phyloP scores from a whole-genome alignment of 2,113 vertebrate species.

The Pagrus major region DNA sequence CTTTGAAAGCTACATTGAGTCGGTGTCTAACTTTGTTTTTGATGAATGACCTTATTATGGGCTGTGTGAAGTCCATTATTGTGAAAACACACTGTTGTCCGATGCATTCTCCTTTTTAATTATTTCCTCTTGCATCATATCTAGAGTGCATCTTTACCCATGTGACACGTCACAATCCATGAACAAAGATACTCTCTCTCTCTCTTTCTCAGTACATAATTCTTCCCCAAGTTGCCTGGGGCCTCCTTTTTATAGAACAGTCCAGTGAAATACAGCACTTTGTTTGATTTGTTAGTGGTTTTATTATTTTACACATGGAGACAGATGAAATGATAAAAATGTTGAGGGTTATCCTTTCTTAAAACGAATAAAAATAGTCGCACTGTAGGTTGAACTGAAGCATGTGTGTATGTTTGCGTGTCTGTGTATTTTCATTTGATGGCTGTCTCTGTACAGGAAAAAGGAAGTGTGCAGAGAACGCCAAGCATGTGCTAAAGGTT shows the following conservation, averaged over 20 bases:
- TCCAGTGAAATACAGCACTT: not conserved
- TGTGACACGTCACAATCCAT: not conserved
- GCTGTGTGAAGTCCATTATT: not conserved
- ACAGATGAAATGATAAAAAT: not conserved
- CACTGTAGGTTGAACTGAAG: not conserved
- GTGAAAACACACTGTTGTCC: not conserved
- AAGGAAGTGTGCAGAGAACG: constrained; percentile 89
- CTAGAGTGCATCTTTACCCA: constrained; percentile 6
- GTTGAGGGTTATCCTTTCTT: not conserved
- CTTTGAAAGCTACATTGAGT: not conserved
- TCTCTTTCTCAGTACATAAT: not conserved
- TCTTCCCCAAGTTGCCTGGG: not conserved
- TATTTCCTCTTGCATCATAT: constrained; percentile 6
- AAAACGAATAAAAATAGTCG: not conserved
- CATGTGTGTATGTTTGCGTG: constrained; percentile 7
- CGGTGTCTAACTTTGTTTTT: constrained; percentile 4
- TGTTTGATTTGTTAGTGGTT: constrained; percentile 7
- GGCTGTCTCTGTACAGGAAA: constrained; percentile 85
- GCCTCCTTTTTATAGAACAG: not conserved
- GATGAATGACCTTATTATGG: constrained; percentile 14
- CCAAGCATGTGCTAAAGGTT: constrained; percentile 90
- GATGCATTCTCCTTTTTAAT: not conserved
- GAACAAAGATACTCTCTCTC: not conserved
- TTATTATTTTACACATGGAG: not conserved
- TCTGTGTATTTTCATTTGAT: constrained; percentile 1